phyloP scores from a whole-genome alignment of 2,888 invertebrate species.

The Odontomyia ornata region DNA sequence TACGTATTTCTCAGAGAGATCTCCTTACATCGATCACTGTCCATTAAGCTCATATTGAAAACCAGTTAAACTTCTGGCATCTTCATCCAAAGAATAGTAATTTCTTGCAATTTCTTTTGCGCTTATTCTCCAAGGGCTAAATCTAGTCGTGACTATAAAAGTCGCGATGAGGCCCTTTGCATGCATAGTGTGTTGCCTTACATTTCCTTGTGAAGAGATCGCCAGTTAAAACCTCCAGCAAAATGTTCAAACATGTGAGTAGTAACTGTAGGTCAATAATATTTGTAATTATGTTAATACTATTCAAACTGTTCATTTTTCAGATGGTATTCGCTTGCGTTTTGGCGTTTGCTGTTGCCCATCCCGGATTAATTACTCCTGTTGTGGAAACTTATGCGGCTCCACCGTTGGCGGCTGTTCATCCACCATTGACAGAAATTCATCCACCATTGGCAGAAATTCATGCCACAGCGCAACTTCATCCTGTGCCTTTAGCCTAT shows the following conservation, averaged over 20 bases:
- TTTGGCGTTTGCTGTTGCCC: not conserved
- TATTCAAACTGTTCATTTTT: not conserved
- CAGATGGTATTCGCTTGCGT: not conserved
- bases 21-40: not conserved
- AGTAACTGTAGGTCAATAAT: not conserved
- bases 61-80: not conserved
- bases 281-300: not conserved
- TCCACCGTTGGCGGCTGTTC: conserved; percentile 48
- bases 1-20: not conserved
- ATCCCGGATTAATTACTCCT: conserved; percentile 48
- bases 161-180: not conserved
- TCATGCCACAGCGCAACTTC: conserved; percentile 54
- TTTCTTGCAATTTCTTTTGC: not conserved
- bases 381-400: conserved; percentile 57
- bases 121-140: not conserved
- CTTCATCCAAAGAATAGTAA: not conserved
- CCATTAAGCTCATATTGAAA: not conserved
- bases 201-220: not conserved
- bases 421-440: conserved; percentile 60
- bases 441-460: conserved; percentile 66
- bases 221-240: not conserved
- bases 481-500: conserved; percentile 19
- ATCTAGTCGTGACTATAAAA: not conserved
- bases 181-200: not conserved
- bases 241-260: not conserved